phyloP scores from a whole-genome alignment of 2,888 invertebrate species.

The Xanthia togata region DNA sequence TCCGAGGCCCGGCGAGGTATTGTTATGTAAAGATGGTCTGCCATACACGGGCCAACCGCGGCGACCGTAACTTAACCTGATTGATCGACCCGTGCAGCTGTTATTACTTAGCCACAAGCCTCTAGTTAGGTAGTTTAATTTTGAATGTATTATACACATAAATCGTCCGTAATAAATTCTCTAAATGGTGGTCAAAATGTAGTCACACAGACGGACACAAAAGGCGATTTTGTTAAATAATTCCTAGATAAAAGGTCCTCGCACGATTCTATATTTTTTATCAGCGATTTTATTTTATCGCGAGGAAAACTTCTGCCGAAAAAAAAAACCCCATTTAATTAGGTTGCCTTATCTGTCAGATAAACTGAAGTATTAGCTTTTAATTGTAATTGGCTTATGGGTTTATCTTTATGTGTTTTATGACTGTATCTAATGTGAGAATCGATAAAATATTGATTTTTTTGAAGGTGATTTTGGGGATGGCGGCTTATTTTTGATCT shows the following conservation, averaged over 20 bases:
- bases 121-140: no score
- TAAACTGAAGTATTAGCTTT: constrained; percentile 44
- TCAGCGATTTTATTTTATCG: constrained; percentile 33
- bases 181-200: no score
- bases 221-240: neutral
- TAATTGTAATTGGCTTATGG: constrained; percentile 45
- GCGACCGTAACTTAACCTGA: no score
- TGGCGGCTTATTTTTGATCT: neutral
- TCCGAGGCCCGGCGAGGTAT: no score
- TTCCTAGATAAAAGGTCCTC: neutral
- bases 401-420: constrained; percentile 42
- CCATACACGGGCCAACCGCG: no score
- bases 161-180: no score
- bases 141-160: no score
- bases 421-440: constrained; percentile 30
- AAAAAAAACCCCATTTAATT: constrained; percentile 55
- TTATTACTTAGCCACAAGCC: no score
- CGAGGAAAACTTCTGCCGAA: constrained; percentile 47
- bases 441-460: constrained; percentile 21
- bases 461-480: neutral
- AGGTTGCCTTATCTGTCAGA: constrained; percentile 52
- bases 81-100: no score
- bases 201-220: no score
- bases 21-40: no score
- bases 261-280: constrained; percentile 14